These are phyloP conservation scores for Tachina fera DNA, from an alignment of 2,888 invertebrate species.

Conservation along the genomic window DNA sequence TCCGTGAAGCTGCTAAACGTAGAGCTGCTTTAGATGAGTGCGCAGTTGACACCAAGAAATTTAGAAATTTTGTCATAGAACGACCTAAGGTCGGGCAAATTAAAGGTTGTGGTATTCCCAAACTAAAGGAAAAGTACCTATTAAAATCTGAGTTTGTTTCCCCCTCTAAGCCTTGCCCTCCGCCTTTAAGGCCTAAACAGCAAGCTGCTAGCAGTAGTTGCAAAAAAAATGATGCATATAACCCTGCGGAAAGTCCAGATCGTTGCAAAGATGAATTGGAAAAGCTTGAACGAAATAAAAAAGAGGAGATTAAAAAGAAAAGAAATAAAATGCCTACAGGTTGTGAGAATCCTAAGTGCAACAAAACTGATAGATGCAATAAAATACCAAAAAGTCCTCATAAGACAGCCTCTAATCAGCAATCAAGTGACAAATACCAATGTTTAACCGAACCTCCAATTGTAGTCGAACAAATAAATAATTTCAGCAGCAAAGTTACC, in stretches of 20 bases:
- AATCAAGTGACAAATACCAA: background rate
- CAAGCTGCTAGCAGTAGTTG: background rate
- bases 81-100: constrained; percentile 20
- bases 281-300: background rate
- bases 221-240: constrained; percentile 40
- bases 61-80: background rate
- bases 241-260: background rate
- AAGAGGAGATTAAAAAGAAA: background rate
- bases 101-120: constrained; percentile 18
- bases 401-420: constrained; percentile 6
- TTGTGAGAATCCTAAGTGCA: constrained; percentile 53
- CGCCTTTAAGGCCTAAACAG: background rate
- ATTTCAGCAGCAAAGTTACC: constrained; percentile 15
- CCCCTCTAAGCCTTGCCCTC: background rate
- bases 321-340: constrained; percentile 29
- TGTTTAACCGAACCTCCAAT: no score
- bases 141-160: background rate
- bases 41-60: background rate
- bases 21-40: constrained; percentile 53
- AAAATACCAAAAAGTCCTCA: background rate
- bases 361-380: constrained; percentile 23
- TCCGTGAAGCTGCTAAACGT: constrained; percentile 69
- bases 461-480: background rate
- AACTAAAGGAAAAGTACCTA: background rate
- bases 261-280: constrained; percentile 39